Conservation (phyloP, 2,888 invertebrate genomes). For the Tridacna gigas region DNA sequence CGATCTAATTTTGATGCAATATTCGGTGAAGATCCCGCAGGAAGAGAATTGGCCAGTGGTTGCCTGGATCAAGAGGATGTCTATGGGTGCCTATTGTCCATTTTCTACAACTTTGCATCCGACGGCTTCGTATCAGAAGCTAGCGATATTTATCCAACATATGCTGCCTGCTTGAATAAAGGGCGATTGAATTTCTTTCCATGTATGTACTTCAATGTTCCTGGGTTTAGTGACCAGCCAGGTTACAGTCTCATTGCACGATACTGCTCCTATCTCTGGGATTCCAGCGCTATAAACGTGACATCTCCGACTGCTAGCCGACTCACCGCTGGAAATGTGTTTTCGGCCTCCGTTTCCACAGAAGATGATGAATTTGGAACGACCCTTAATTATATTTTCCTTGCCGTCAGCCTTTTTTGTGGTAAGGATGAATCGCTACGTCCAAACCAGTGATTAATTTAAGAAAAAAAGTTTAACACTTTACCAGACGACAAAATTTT, state of each 20-base stretch:
- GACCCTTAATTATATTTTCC: conserved; percentile 19
- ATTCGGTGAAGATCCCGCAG: background rate
- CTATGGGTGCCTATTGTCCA: background rate
- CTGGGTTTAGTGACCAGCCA: background rate
- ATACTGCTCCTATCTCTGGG: conserved; percentile 14
- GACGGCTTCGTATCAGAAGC: background rate
- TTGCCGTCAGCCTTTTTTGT: conserved; percentile 23
- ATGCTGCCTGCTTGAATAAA: background rate
- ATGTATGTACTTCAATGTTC: conserved; percentile 12
- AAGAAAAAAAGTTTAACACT: no score
- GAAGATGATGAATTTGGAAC: conserved; percentile 25
- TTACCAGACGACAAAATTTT: no score
- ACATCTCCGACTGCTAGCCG: background rate
- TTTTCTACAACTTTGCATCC: background rate
- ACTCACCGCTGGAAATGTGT: conserved; percentile 18
- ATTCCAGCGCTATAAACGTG: background rate
- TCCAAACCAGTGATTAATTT: no score
- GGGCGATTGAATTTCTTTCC: conserved; percentile 1
- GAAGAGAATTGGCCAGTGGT: background rate
- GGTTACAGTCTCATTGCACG: background rate
- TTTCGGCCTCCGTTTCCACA: conserved; percentile 13
- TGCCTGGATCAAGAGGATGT: background rate
- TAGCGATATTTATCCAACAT: background rate
- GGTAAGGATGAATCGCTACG: background rate
- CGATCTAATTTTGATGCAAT: conserved; percentile 2